These are phyloP conservation scores for Hemichromis elongatus DNA, from an alignment of 2,113 vertebrate species.

Conservation along the genomic window DNA sequence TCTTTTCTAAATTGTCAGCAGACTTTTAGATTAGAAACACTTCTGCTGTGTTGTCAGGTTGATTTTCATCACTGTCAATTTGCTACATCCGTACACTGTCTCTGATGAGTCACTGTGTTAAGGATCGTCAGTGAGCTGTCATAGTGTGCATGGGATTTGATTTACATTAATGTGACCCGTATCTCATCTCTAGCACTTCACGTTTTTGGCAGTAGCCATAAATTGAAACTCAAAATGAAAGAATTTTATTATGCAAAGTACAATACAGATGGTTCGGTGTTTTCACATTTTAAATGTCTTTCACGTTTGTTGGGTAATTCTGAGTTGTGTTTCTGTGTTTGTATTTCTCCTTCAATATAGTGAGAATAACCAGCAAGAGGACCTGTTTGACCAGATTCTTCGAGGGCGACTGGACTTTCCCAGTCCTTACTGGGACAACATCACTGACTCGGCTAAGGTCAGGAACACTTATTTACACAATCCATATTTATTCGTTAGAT, in stretches of 20 bases:
- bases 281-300: background rate
- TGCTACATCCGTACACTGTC: background rate
- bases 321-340: background rate
- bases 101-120: background rate
- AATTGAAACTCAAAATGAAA: background rate
- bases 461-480: background rate
- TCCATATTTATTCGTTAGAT: background rate
- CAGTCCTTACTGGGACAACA: conserved; percentile 96
- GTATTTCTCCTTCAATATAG: conserved; percentile 57
- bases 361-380: conserved; percentile 94
- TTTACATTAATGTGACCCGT: background rate
- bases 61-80: background rate
- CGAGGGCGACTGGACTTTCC: conserved; percentile 90
- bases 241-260: background rate
- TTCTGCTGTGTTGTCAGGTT: background rate
- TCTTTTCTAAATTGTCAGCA: background rate
- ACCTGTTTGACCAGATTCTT: conserved; percentile 96
- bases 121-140: background rate
- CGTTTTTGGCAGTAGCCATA: background rate
- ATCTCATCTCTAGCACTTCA: background rate
- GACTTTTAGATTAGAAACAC: background rate
- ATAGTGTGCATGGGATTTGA: background rate
- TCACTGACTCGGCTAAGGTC: conserved; percentile 92
- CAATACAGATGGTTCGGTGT: background rate
- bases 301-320: background rate